These are phyloP conservation scores for Spilosoma lubricipeda DNA, from an alignment of 2,888 invertebrate species.

Conservation along the genomic window DNA sequence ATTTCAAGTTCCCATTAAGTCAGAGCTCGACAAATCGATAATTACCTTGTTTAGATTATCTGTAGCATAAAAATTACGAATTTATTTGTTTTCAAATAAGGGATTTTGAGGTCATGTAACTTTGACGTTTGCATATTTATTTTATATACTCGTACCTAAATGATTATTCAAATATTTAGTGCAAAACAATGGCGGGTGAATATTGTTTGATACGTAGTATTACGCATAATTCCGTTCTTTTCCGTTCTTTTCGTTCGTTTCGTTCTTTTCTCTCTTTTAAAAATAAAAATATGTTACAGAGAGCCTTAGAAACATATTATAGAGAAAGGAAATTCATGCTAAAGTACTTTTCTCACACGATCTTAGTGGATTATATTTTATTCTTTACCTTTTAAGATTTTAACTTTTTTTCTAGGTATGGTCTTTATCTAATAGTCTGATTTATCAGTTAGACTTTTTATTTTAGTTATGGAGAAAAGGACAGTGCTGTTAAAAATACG, in stretches of 20 bases:
- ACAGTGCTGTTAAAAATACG: too few species aligned
- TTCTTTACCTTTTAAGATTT: too few species aligned
- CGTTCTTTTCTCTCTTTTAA: background rate
- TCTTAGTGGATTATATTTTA: too few species aligned
- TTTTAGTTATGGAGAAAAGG: too few species aligned
- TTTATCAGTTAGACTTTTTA: too few species aligned
- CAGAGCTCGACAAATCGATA: constrained; percentile 24
- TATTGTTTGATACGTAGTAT: constrained; percentile 43
- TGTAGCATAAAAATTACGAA: constrained; percentile 29
- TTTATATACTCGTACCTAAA: constrained; percentile 14
- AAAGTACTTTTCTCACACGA: too few species aligned
- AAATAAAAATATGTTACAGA: constrained; percentile 3
- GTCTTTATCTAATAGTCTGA: too few species aligned
- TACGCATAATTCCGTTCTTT: constrained; percentile 36
- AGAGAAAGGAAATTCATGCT: background rate
- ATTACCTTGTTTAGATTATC: constrained; percentile 27
- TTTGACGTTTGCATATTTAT: constrained; percentile 18
- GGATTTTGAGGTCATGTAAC: constrained; percentile 24
- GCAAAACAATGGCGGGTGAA: constrained; percentile 37
- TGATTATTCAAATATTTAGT: constrained; percentile 20
- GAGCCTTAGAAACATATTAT: background rate
- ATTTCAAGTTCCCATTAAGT: constrained; percentile 28
- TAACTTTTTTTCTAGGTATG: too few species aligned
- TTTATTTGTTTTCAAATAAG: constrained; percentile 27
- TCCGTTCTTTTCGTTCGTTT: too few species aligned